Conservation (phyloP, 2,113 vertebrate genomes). For the Mesocricetus auratus region DNA sequence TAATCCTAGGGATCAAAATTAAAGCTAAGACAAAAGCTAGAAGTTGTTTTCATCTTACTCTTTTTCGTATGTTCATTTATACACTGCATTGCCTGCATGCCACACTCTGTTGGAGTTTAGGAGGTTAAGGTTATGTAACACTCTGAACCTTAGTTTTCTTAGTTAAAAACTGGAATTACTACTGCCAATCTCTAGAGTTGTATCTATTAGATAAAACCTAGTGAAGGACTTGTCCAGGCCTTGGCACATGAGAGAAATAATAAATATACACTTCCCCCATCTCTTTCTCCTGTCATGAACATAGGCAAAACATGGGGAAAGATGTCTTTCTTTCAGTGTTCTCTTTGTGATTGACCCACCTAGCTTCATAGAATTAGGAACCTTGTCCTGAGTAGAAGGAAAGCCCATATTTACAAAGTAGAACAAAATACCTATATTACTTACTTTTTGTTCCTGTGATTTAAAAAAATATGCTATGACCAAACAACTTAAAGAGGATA, state of each 20-base stretch:
- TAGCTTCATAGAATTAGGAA: background rate
- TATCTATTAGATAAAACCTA: background rate
- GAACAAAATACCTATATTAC: background rate
- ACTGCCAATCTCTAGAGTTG: background rate
- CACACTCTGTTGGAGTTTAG: background rate
- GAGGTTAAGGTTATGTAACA: background rate
- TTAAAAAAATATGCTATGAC: background rate
- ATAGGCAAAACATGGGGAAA: background rate
- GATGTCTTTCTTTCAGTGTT: background rate
- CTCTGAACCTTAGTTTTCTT: background rate
- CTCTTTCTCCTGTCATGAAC: background rate
- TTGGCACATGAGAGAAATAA: background rate
- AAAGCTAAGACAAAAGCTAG: background rate
- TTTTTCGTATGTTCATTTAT: background rate
- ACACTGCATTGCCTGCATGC: background rate
- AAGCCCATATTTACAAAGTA: background rate
- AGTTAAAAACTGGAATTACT: background rate
- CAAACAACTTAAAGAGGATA: background rate
- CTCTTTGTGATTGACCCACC: background rate
- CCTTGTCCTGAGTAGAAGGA: background rate
- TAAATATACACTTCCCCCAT: background rate
- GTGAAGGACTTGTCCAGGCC: background rate
- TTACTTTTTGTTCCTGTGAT: background rate
- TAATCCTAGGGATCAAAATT: background rate
- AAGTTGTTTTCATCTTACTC: background rate